Conservation (phyloP, 2,797 vertebrate genomes). For the Arremon aurantiirostris region DNA sequence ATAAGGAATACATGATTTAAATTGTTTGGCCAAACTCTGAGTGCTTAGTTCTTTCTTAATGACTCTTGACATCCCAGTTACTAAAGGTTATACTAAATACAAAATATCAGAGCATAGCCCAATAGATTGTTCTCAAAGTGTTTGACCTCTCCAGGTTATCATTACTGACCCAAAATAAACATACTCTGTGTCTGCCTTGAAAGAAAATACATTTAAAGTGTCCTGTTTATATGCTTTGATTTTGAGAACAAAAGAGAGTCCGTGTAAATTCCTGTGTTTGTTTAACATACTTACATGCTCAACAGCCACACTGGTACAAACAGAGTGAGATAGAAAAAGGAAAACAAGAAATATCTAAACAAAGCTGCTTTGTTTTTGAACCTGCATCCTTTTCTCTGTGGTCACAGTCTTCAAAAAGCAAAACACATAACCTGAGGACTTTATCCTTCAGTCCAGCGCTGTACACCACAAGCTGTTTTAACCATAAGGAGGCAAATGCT, state of each 20-base stretch:
- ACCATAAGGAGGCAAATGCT: neutral
- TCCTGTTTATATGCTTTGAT: neutral
- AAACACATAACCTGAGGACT: accelerated
- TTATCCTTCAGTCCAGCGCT: neutral
- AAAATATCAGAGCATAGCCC: neutral
- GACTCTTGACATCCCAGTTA: neutral
- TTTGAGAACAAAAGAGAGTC: neutral
- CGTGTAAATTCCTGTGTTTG: neutral
- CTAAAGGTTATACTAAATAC: neutral
- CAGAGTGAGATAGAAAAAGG: neutral
- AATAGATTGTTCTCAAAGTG: neutral
- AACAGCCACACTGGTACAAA: neutral
- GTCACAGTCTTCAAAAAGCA: neutral
- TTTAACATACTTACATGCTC: neutral
- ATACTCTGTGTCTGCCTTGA: neutral
- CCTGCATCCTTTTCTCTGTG: neutral
- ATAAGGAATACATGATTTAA: neutral
- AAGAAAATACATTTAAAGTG: neutral
- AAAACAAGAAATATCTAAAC: neutral
- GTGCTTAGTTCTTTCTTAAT: neutral
- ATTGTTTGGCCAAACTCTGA: neutral
- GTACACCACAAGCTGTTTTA: neutral
- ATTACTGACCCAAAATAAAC: neutral
- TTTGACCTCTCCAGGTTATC: neutral
- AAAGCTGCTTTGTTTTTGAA: neutral